Percentiles rank a stretch among this genome's conserved stretches.
These are phyloP conservation scores for Nasonia vitripennis DNA, from an alignment of 1,140 invertebrate genomes.

Conservation along the genomic window DNA sequence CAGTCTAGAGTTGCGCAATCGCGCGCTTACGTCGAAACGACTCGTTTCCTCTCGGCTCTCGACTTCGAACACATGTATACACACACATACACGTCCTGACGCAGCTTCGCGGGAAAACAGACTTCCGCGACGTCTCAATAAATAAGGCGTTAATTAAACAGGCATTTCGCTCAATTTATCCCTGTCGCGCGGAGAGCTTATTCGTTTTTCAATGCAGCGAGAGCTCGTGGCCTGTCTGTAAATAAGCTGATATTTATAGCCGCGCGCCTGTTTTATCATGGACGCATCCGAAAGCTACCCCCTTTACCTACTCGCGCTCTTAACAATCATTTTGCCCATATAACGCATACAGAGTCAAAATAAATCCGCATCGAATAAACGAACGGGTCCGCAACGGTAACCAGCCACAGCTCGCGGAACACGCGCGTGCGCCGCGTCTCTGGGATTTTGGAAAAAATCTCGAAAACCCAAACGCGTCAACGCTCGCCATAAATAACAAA, in stretches of 20 bases:
- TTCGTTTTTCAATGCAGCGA: slow-evolving; percentile 49
- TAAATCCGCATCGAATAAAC: background rate
- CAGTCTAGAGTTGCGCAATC: background rate
- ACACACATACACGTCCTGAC: slow-evolving; percentile 35
- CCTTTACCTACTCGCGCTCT: no score
- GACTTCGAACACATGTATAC: background rate
- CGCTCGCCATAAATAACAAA: slow-evolving; percentile 3
- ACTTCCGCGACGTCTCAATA: slow-evolving; percentile 67
- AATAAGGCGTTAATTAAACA: slow-evolving; percentile 75
- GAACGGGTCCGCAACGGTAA: background rate
- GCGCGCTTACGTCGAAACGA: slow-evolving; percentile 7
- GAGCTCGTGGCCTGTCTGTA: slow-evolving; percentile 55
- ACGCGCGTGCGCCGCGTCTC: background rate
- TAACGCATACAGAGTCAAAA: background rate
- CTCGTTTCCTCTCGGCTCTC: background rate
- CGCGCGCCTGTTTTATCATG: background rate
- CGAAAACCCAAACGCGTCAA: background rate
- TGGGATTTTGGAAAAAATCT: slow-evolving; percentile 17
- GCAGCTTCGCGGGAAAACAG: slow-evolving; percentile 3
- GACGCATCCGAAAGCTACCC: no score
- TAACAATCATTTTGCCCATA: no score
- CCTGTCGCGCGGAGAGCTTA: slow-evolving; percentile 58
- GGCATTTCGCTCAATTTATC: slow-evolving; percentile 72
- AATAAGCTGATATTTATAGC: slow-evolving; percentile 73
- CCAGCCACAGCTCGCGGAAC: slow-evolving; percentile 16